Conservation (phyloP, 2,113 vertebrate species). For the Brachyistius frenatus region DNA sequence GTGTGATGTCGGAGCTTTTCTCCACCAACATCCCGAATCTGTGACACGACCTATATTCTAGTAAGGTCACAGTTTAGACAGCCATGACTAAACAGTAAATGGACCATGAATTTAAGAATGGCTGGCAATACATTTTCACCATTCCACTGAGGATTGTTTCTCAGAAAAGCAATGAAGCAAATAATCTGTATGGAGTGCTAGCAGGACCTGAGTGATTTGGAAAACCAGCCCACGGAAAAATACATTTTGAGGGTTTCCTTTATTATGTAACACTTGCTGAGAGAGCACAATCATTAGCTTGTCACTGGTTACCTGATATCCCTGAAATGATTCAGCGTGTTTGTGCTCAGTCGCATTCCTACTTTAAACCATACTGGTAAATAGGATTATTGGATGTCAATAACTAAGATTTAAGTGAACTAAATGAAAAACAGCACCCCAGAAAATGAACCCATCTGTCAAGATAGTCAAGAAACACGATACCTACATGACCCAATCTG, state of each 20-base stretch:
- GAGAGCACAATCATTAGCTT: neutral
- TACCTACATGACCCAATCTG: conserved; percentile 25
- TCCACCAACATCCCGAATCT: neutral
- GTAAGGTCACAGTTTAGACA: conserved; percentile 5
- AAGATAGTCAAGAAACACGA: conserved; percentile 8
- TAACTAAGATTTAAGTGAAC: neutral
- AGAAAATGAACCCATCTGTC: neutral
- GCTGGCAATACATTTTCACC: conserved; percentile 15
- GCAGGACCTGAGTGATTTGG: conserved; percentile 22
- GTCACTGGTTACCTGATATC: neutral
- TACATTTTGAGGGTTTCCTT: conserved; percentile 21
- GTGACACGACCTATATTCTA: conserved; percentile 6
- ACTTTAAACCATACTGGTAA: neutral
- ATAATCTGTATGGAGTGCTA: conserved; percentile 36
- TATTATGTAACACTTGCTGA: conserved; percentile 35
- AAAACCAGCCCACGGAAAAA: conserved; percentile 57
- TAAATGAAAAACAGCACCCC: neutral
- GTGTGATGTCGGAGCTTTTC: neutral
- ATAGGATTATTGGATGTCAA: neutral
- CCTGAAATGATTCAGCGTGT: neutral
- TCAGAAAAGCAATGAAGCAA: conserved; percentile 49
- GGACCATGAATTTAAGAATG: conserved; percentile 8
- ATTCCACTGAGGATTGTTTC: conserved; percentile 40
- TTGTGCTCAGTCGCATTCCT: neutral
- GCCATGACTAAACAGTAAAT: conserved; percentile 1